Evolutionary conservation across 2,797 vertebrate species (phyloP), one percentile per base, ranked within the genome.

Genomic region (Phoeniculus purpureus): DNA sequence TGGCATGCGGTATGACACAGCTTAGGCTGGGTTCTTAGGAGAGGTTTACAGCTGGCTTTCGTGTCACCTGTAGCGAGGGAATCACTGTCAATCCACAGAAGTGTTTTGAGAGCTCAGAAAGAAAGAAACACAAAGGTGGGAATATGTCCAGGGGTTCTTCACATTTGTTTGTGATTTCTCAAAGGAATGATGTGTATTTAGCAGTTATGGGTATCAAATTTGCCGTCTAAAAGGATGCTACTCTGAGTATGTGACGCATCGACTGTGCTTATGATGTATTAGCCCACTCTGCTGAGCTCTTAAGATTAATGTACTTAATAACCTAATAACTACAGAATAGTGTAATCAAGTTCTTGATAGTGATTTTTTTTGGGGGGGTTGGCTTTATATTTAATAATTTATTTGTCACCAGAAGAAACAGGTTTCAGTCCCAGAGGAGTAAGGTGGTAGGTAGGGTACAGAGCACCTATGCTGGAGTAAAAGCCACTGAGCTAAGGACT

Each of bases 1-100:
- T 1, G 2, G 18, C 43, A 4, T 18, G 16, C 23, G 32, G 47
- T 43, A 43, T 0, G 1, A 13, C 52, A 12, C 5, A 8, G 62
- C 48, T 75, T 79, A 71, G 74, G 16, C 23, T 25, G 25, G 31
- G 50, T 56, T 17, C 43, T 65, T n/a, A 40, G 64, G 43, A 40
- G 50, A 52, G 20, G 25, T 71, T 66, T 83, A n/a, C 79, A 71
- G 64, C 62, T 70, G 51, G 18, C 68, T 79, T 82, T 79, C 48
- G 13, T 15, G 34, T 26, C 34, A 40, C 34, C 54, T 37, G 0
- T 51, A 65, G 62, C 32, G 65, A 27, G 10, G 54, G 48, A 79
- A 32, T 74, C 17, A 7, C 58, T 90, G 64, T 60, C 34, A 66
- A 62, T 31, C 45, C 37, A 17, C 31, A 43, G 15, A 60, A 62